These are phyloP conservation scores for Thyatira batis DNA, from an alignment of 2,888 invertebrate genomes.

Conservation along the genomic window DNA sequence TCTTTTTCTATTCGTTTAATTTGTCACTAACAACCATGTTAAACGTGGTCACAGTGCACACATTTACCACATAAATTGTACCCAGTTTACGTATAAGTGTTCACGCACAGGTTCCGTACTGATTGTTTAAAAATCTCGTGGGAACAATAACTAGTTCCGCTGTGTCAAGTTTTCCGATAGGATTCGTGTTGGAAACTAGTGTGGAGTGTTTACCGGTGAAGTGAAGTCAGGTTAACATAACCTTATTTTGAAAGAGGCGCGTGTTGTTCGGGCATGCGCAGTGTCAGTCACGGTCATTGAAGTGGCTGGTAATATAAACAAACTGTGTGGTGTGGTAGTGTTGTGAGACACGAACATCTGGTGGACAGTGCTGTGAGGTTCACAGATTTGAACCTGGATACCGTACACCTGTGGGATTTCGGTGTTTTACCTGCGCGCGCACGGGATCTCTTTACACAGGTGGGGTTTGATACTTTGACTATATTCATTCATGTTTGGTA, in stretches of 20 bases:
- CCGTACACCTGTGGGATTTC: slow-evolving; percentile 79
- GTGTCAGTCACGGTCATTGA: slow-evolving; percentile 62
- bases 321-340: slow-evolving; percentile 64
- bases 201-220: slow-evolving; percentile 54
- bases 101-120: slow-evolving; percentile 58
- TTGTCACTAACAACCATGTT: too few species aligned
- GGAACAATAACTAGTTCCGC: slow-evolving; percentile 47
- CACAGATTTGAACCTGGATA: slow-evolving; percentile 60
- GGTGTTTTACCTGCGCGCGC: slow-evolving; percentile 79
- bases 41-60: too few species aligned
- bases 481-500: slow-evolving; percentile 6
- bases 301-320: slow-evolving; percentile 76
- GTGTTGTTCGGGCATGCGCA: slow-evolving; percentile 78
- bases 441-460: slow-evolving; percentile 72
- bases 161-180: slow-evolving; percentile 50
- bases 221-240: slow-evolving; percentile 65
- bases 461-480: slow-evolving; percentile 32
- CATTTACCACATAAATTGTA: too few species aligned
- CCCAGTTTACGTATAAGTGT: too few species aligned
- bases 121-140: slow-evolving; percentile 51
- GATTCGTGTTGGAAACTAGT: slow-evolving; percentile 63
- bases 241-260: slow-evolving; percentile 75
- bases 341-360: slow-evolving; percentile 58
- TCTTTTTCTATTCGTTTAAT: slow-evolving; percentile 82
- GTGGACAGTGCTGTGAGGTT: too few species aligned